Percentiles rank a stretch among this genome's conserved stretches.
Evolutionary conservation across 1,140 invertebrate species (phyloP).

Genomic region (Wasmannia auropunctata): DNA sequence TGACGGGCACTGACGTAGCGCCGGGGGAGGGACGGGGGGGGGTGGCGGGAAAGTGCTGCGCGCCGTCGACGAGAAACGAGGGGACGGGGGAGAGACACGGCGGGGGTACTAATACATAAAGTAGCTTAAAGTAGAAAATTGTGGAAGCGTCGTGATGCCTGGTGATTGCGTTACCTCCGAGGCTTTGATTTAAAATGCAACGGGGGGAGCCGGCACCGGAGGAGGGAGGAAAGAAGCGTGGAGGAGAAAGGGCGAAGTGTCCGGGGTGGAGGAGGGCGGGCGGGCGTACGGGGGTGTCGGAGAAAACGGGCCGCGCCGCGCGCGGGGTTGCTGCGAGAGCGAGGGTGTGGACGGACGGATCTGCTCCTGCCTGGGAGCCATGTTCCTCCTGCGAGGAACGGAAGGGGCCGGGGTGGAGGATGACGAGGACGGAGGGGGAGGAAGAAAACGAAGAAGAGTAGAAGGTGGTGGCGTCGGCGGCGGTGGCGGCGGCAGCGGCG

Average conservation of each 20-base stretch:
- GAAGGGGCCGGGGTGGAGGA: slow-evolving; percentile 40
- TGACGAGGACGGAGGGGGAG: slow-evolving; percentile 51
- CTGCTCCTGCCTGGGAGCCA: slow-evolving; percentile 75
- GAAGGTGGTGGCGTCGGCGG: slow-evolving; percentile 33
- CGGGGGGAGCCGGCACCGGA: slow-evolving; percentile 74
- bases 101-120: slow-evolving; percentile 85
- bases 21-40: not conserved
- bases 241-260: slow-evolving; percentile 30
- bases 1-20: slow-evolving; percentile 46
- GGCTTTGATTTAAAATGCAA: slow-evolving; percentile 86
- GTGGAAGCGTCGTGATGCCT: slow-evolving; percentile 86
- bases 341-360: slow-evolving; percentile 68
- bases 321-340: slow-evolving; percentile 65
- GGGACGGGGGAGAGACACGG: slow-evolving; percentile 40
- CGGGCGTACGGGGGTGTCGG: slow-evolving; percentile 64
- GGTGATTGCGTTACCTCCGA: slow-evolving; percentile 85
- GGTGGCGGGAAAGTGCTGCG: slow-evolving; percentile 1
- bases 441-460: slow-evolving; percentile 68
- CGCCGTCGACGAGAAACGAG: slow-evolving; percentile 45
- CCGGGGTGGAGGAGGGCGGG: slow-evolving; percentile 14
- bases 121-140: slow-evolving; percentile 87
- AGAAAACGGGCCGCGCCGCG: slow-evolving; percentile 62
- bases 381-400: slow-evolving; percentile 77
- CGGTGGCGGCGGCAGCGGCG: slow-evolving; percentile 21
- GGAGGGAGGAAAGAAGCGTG: slow-evolving; percentile 27